phyloP scores from a whole-genome alignment of 2,797 vertebrate genomes.

The Scleropages formosus region DNA sequence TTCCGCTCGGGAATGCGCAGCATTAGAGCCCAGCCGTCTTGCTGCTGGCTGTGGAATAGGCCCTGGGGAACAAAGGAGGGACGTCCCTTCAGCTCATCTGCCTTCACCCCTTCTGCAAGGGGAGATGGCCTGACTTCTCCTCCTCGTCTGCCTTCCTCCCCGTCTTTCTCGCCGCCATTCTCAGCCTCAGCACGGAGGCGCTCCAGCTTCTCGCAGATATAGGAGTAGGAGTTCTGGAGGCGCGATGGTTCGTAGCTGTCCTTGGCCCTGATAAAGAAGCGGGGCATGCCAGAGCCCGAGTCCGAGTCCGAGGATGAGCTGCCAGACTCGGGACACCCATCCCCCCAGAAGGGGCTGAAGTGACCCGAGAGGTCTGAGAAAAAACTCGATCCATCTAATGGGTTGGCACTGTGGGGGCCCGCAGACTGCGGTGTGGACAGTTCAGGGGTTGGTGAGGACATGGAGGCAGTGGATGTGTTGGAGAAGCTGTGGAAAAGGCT shows the following conservation, averaged over 20 bases:
- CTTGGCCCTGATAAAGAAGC: conserved; percentile 72
- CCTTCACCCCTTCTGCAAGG: conserved; percentile 23
- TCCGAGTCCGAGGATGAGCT: conserved; percentile 68
- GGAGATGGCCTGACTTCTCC: not conserved
- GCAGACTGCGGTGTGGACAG: conserved; percentile 16
- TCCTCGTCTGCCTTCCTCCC: conserved; percentile 11
- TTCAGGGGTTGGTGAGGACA: conserved; percentile 51
- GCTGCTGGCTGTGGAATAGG: conserved; percentile 78
- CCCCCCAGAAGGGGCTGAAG: conserved; percentile 87
- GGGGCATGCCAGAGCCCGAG: conserved; percentile 63
- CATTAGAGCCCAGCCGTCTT: conserved; percentile 91
- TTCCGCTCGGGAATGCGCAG: conserved; percentile 97
- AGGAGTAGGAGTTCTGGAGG: conserved; percentile 81
- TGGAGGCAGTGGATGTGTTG: conserved; percentile 51
- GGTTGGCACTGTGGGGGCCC: conserved; percentile 35
- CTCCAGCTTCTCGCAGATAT: conserved; percentile 86
- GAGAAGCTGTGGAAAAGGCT: conserved; percentile 53
- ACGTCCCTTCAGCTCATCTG: conserved; percentile 3
- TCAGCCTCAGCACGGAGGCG: conserved; percentile 66
- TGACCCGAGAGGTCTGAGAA: conserved; percentile 77
- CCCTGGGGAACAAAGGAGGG: conserved; percentile 65
- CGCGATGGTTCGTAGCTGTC: conserved; percentile 71
- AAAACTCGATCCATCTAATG: conserved; percentile 52
- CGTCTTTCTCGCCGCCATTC: not conserved
- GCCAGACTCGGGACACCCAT: conserved; percentile 54